These are phyloP conservation scores for Neodiprion lecontei DNA, from an alignment of 1,140 invertebrate genomes.

Conservation along the genomic window DNA sequence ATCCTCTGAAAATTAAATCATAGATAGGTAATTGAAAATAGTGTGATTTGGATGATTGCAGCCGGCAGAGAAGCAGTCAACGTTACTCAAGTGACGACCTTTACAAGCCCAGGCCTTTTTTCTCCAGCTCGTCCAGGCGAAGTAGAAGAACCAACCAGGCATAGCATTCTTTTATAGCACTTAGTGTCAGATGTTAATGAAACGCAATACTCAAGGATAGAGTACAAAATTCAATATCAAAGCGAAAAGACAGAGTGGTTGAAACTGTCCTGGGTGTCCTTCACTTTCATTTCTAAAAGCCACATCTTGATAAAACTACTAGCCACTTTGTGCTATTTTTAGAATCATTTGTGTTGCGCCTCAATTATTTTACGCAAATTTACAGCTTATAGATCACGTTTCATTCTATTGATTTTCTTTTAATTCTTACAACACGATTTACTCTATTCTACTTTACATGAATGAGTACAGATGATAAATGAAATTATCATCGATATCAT, in stretches of 20 bases:
- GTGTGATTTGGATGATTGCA: conserved; percentile 41
- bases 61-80: conserved; percentile 58
- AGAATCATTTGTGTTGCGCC: background rate
- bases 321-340: no score
- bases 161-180: conserved; percentile 32
- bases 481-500: background rate
- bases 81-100: conserved; percentile 72
- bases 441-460: background rate
- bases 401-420: background rate
- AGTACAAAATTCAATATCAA: background rate
- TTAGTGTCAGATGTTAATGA: background rate
- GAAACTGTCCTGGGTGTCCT: no score
- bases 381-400: background rate
- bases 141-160: conserved; percentile 56
- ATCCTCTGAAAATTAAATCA: no score
- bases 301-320: no score
- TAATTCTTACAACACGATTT: background rate
- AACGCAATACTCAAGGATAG: background rate
- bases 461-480: background rate
- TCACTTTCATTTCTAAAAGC: no score
- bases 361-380: background rate
- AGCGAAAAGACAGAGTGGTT: no score
- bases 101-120: conserved; percentile 71
- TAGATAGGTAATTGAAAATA: conserved; percentile 3
- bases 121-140: conserved; percentile 59